A percentile compares a stretch with the other conserved stretches of the same genome.
Conservation (phyloP, 2,888 invertebrate genomes). For the Alentia gelatinosa region DNA sequence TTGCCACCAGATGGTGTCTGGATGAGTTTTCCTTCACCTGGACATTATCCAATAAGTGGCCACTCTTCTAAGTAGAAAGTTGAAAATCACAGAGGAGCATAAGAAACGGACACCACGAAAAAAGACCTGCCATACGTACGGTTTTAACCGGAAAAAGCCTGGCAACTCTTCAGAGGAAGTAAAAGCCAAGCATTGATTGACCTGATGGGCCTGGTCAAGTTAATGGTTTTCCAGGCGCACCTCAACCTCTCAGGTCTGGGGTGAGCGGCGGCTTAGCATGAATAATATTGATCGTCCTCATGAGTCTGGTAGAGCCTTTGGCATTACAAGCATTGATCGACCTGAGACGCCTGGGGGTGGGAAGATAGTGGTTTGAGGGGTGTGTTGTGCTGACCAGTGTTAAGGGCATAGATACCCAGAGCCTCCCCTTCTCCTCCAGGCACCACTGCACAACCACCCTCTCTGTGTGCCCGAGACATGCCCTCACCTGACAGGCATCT, state of each 20-base stretch:
- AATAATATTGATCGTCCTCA: background rate
- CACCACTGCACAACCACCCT: background rate
- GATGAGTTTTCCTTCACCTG: too few species aligned
- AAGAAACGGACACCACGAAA: too few species aligned
- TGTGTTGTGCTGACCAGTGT: too few species aligned
- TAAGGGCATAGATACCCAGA: background rate
- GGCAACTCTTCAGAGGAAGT: background rate
- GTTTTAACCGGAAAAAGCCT: background rate
- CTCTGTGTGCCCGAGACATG: too few species aligned
- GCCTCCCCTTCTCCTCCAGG: background rate
- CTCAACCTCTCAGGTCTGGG: background rate
- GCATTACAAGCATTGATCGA: slow-evolving; percentile 38
- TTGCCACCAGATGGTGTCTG: too few species aligned
- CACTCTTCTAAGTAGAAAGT: too few species aligned
- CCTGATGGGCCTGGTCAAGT: background rate
- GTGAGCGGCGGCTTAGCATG: background rate
- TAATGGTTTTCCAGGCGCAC: background rate
- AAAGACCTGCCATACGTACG: too few species aligned
- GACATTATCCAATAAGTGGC: too few species aligned
- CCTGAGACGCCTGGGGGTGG: background rate
- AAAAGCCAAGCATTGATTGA: background rate
- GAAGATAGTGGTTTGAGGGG: too few species aligned
- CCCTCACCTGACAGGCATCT: too few species aligned
- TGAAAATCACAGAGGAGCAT: too few species aligned
- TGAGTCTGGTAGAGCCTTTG: slow-evolving; percentile 21